phyloP scores from a whole-genome alignment of 2,888 invertebrate species.

The Abrostola triplasia region DNA sequence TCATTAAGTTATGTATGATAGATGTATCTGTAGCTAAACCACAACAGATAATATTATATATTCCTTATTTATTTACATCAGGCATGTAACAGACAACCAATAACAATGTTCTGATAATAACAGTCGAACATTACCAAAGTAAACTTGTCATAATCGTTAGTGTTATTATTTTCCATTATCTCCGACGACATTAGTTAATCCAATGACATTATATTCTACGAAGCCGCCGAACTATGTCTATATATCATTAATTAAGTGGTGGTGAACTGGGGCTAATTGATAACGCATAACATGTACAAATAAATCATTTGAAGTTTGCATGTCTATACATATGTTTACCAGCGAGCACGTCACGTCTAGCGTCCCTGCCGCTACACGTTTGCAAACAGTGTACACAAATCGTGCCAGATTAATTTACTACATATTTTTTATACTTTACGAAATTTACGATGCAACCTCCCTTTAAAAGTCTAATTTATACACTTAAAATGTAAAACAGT shows the following conservation, averaged over 20 bases:
- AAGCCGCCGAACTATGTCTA: conserved; percentile 31
- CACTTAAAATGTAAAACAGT: conserved; percentile 35
- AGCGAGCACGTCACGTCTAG: conserved; percentile 45
- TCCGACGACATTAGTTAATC: conserved; percentile 19
- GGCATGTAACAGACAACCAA: conserved; percentile 18
- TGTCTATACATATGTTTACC: conserved; percentile 41
- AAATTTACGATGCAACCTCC: conserved; percentile 44
- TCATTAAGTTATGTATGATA: too few species aligned
- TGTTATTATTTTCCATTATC: conserved; percentile 23
- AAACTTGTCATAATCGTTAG: conserved; percentile 16
- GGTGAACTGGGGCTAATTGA: conserved; percentile 45
- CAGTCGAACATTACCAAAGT: conserved; percentile 16
- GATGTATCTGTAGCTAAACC: too few species aligned
- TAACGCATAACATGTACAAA: conserved; percentile 46
- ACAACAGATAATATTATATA: conserved; percentile 3
- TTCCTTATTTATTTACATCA: conserved; percentile 9
- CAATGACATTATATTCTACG: conserved; percentile 18
- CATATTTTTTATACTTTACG: conserved; percentile 50
- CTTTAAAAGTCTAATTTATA: conserved; percentile 19
- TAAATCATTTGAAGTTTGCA: conserved; percentile 46
- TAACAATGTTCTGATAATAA: conserved; percentile 24
- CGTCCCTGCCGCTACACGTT: conserved; percentile 40
- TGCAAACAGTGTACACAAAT: conserved; percentile 53
- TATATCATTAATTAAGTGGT: conserved; percentile 45
- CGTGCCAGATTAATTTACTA: conserved; percentile 51